These are phyloP conservation scores for Drosophila aldrichi DNA, from an alignment of 2,888 invertebrate genomes.

Conservation along the genomic window DNA sequence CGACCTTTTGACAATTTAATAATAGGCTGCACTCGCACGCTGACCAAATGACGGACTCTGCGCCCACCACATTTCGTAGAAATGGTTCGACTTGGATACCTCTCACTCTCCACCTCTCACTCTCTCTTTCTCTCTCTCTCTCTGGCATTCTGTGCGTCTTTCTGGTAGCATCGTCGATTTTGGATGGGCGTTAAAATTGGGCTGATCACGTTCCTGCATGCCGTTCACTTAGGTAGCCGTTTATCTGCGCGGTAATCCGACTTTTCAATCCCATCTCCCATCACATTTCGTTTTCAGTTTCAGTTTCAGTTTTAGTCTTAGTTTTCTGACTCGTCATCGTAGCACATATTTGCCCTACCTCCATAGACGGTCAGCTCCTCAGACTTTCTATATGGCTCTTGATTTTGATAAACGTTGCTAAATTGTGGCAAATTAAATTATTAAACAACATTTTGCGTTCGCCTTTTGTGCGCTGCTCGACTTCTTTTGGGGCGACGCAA, in stretches of 20 bases:
- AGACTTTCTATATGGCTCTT: constrained; percentile 29
- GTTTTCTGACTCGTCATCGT: constrained; percentile 53
- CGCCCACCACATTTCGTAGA: constrained; percentile 79
- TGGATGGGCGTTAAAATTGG: constrained; percentile 84
- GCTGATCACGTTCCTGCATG: constrained; percentile 82
- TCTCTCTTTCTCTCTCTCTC: background rate
- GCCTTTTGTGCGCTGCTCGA: constrained; percentile 49
- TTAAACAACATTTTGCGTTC: constrained; percentile 78
- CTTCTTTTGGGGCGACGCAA: constrained; percentile 63
- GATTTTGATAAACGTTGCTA: constrained; percentile 84
- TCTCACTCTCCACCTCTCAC: background rate
- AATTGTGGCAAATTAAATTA: constrained; percentile 85
- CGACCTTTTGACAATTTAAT: constrained; percentile 85
- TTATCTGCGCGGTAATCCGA: constrained; percentile 77
- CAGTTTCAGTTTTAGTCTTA: constrained; percentile 21
- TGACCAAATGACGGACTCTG: constrained; percentile 78
- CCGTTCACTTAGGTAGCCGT: constrained; percentile 79
- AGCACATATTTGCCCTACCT: constrained; percentile 25
- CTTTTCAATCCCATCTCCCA: constrained; percentile 58
- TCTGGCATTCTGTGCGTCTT: background rate
- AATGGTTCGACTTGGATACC: constrained; percentile 23
- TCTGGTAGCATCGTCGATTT: constrained; percentile 73
- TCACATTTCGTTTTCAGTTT: constrained; percentile 22
- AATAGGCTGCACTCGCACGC: constrained; percentile 77
- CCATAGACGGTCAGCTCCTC: constrained; percentile 21